Base-by-base conservation (phyloP, 2,113 vertebrate genomes). In the Psophia crepitans region DNA sequence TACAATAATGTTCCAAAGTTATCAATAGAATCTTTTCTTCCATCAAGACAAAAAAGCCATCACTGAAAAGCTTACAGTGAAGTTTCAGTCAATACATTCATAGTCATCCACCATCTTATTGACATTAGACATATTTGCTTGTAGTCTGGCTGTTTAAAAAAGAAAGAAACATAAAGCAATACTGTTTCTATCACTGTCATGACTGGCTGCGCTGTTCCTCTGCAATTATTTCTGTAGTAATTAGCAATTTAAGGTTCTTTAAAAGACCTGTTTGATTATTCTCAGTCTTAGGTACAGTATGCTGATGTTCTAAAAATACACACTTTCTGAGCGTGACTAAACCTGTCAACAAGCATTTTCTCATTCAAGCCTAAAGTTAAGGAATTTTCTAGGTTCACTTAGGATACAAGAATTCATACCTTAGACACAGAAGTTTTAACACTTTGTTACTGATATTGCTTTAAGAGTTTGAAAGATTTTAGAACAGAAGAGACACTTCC, bases 261-360 rank as follows among this genome's bases (percentile, higher is more conserved):
- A 73, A 43, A 92, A 84, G 39, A 69, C 6, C 44, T 28, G 11
- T 35, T 87, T 70, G 19, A 77, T 90, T 81, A n/a, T 41, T 95
- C 74, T 84, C 68, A 46, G 46, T 58, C 60, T 85, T 63, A n/a
- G 23, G 66, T 90, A 81, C 56, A 87, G 69, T 54, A 90, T 20
- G 32, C 78, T 68, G 49, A 5, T 86, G 66, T 96, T 96, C 90
- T 96, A 94, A 88, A 96, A 93, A 84, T 37, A 76, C 17, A 89
- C 51, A 66, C 87, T 90, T 93, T 94, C 82, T 65, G 73, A 92
- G 84, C 94, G 75, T 93, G 92, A 95, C 84, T 84, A 93, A 82
- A 96, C 90, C 44, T 74, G 91, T 57, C 91, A 95, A 82, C 44
- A 92, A 57, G 39, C 46, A 93, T 87, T 73, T 92, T 73, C 51